These are phyloP conservation scores for Villa cingulata DNA, from an alignment of 2,888 invertebrate genomes.

Conservation along the genomic window DNA sequence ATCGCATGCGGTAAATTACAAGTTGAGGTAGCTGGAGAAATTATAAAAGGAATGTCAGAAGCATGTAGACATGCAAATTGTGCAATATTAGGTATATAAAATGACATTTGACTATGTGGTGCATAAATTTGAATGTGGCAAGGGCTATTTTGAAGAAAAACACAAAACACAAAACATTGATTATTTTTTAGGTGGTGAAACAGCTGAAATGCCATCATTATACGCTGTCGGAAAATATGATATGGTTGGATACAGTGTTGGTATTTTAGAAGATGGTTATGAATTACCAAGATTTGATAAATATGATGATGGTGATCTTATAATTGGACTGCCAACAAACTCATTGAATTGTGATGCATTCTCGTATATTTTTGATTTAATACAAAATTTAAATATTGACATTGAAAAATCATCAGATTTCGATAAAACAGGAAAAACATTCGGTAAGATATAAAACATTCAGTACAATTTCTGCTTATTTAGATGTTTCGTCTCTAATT, in stretches of 20 bases:
- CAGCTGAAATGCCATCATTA: conserved; percentile 95
- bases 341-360: conserved; percentile 95
- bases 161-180: not conserved
- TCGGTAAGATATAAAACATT: conserved; percentile 38
- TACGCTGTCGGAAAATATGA: conserved; percentile 83
- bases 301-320: conserved; percentile 59
- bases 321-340: conserved; percentile 76
- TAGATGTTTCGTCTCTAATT: no score
- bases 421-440: conserved; percentile 39
- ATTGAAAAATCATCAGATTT: conserved; percentile 47
- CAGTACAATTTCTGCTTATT: not conserved
- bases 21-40: conserved; percentile 57
- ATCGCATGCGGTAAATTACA: conserved; percentile 83
- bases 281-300: conserved; percentile 53
- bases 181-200: conserved; percentile 85
- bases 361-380: conserved; percentile 69
- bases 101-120: no score
- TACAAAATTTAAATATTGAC: conserved; percentile 50
- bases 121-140: no score
- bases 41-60: conserved; percentile 75
- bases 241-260: conserved; percentile 90
- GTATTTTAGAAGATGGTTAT: conserved; percentile 65
- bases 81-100: conserved; percentile 73
- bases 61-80: conserved; percentile 80
- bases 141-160: no score